Evolutionary conservation across 2,797 vertebrate genomes (phyloP).

Genomic region (Xenentodon cancila): DNA sequence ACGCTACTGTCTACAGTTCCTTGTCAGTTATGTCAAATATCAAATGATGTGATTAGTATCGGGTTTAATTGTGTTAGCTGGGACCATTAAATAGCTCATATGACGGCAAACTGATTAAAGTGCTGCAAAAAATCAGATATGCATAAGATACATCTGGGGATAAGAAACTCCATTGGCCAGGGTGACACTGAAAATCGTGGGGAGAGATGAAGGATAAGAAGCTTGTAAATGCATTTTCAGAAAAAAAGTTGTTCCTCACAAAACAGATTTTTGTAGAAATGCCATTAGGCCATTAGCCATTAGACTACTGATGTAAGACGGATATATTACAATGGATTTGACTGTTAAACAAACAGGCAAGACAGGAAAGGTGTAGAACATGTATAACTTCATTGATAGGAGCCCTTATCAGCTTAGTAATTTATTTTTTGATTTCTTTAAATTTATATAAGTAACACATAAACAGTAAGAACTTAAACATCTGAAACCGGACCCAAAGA

Average conservation of each 20-base stretch:
- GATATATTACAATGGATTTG: constrained; percentile 1
- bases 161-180: not conserved
- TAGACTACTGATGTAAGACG: too few species aligned
- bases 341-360: not conserved
- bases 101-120: not conserved
- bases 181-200: not conserved
- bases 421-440: not conserved
- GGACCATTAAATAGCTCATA: not conserved
- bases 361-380: not conserved
- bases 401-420: not conserved
- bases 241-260: not conserved
- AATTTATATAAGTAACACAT: not conserved
- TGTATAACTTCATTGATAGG: not conserved
- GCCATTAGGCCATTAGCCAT: not conserved
- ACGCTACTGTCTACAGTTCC: not conserved
- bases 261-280: not conserved
- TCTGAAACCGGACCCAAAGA: not conserved
- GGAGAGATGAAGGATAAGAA: not conserved
- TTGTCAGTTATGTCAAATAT: not conserved
- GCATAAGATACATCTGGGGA: not conserved
- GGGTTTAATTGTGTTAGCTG: not conserved
- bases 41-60: not conserved
- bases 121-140: not conserved
- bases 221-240: not conserved
- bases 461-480: not conserved